Evolutionary conservation across 2,888 invertebrate genomes (phyloP), one percentile per base, ranked within the genome.

Genomic region (Rhaphigaster nebulosa): DNA sequence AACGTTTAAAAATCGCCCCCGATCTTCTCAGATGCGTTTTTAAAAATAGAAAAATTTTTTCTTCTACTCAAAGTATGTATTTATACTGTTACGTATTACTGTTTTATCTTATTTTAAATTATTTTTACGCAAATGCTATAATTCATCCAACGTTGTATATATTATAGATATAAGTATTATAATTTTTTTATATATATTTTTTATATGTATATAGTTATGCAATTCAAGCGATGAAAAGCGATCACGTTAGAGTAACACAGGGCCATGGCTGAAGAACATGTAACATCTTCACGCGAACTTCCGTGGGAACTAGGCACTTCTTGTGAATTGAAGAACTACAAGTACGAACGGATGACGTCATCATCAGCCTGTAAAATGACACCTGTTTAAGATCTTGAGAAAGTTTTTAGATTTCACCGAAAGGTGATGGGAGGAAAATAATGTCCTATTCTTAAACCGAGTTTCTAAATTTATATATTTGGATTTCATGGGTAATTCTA

Each of bases 271-370:
- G 20, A 76, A 38, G 20, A 20, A 23, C 70, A 76, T 76, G 70
- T 34, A 76, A 76, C 70, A 0, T 76, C 70, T 76, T 76, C 70
- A 76, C 70, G 70, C 70, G 34, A 76, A 38, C 70, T 76, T 76
- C 70, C 70, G 70, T 76, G 70, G 38, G 70, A 76, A 76, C 38
- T 0, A 6, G 23, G 70, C 70, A 38, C 70, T 65, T 60, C 65
- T 76, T 76, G 70, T 76, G 34, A 38, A 76, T 38, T 20, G 70
- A 23, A 20, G 70, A 38, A 38, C 38, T 38, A 38, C 38, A 38
- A 38, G 70, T 76, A 76, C 70, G 1, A 38, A 76, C 6, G 20
- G 38, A 76, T 76, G 70, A 76, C 70, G 70, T 38, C 70, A 65
- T 26, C 65, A 20, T 34, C 18, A 15, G 5, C 5, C 70, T 8